These are phyloP conservation scores for Antheraea assamensis DNA, from an alignment of 2,888 invertebrate species.

Conservation along the genomic window DNA sequence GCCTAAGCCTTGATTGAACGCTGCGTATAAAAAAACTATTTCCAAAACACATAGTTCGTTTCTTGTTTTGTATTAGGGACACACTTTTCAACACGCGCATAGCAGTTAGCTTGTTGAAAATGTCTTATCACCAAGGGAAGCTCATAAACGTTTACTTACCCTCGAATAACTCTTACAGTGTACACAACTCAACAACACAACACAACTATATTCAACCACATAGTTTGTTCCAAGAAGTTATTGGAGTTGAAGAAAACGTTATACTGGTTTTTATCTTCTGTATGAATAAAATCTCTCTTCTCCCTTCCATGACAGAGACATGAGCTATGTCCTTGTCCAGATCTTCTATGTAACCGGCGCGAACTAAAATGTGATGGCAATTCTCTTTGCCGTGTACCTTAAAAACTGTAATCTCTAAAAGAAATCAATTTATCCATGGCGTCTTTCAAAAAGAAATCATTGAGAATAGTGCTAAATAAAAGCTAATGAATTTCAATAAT, in stretches of 20 bases:
- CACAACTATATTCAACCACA: not conserved
- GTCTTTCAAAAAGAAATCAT: too few species aligned
- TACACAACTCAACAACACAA: not conserved
- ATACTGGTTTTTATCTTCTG: too few species aligned
- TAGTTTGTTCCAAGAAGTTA: not conserved
- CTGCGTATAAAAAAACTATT: not conserved
- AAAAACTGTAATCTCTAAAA: too few species aligned
- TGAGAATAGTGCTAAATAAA: too few species aligned
- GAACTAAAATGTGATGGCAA: too few species aligned
- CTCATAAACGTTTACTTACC: not conserved
- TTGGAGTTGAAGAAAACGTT: too few species aligned
- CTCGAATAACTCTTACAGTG: not conserved
- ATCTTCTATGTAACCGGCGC: too few species aligned
- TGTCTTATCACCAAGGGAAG: not conserved
- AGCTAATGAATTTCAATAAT: not conserved
- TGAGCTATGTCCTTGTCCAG: too few species aligned
- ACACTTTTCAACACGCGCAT: not conserved
- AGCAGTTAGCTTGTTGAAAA: not conserved
- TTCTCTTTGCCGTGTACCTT: too few species aligned
- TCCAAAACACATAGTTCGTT: not conserved
- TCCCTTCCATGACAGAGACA: too few species aligned
- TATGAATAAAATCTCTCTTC: not conserved
- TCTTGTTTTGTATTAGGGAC: not conserved
- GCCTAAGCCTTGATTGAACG: not conserved
- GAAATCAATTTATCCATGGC: too few species aligned